A percentile compares a stretch with the other conserved stretches of the same genome.
Conservation (phyloP, 2,113 vertebrate genomes). For the Tenrec ecaudatus region DNA sequence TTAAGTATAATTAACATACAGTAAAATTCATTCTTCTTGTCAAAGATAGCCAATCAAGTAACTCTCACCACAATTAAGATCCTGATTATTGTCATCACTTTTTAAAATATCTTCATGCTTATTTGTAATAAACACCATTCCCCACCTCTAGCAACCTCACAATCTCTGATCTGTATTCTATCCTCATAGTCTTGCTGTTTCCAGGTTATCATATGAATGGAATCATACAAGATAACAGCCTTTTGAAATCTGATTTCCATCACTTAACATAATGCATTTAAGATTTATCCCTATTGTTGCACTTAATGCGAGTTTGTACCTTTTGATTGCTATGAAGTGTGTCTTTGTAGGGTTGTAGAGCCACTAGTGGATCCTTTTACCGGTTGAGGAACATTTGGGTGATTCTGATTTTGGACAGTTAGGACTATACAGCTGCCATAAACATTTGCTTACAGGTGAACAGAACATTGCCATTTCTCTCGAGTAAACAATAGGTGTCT, state of each 20-base stretch:
- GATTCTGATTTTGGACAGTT: not conserved
- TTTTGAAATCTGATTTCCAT: constrained; percentile 17
- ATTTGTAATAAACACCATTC: not conserved
- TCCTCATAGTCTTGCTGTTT: constrained; percentile 26
- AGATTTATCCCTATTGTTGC: not conserved
- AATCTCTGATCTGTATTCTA: not conserved
- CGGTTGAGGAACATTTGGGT: not conserved
- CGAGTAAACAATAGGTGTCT: not conserved
- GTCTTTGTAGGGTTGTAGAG: not conserved
- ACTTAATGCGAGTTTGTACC: not conserved
- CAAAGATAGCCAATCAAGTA: not conserved
- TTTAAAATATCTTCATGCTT: constrained; percentile 32
- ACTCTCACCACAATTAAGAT: not conserved
- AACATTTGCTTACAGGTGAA: constrained; percentile 30
- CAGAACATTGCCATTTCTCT: constrained; percentile 53
- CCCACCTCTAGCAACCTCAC: not conserved
- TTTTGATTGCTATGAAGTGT: constrained; percentile 14
- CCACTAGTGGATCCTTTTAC: too few species aligned
- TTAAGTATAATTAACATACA: constrained; percentile 14
- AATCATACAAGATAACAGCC: not conserved
- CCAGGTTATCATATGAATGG: not conserved
- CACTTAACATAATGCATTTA: not conserved
- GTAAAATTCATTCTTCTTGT: constrained; percentile 42
- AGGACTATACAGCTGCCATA: constrained; percentile 24
- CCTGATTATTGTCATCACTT: constrained; percentile 19